Conservation (phyloP, 2,797 vertebrate genomes). For the Antrozous pallidus region DNA sequence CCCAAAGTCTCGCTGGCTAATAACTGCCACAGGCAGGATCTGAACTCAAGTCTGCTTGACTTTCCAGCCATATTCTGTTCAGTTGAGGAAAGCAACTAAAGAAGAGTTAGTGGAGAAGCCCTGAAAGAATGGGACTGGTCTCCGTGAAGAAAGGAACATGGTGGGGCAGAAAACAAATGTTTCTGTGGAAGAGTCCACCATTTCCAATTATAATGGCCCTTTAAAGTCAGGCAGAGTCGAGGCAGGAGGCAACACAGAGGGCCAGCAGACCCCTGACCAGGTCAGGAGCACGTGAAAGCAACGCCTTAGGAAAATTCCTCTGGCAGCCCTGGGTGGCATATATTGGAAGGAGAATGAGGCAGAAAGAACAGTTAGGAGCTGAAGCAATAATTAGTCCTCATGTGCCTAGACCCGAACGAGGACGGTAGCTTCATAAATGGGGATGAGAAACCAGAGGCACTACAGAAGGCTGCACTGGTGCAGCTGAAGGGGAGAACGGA, state of each 20-base stretch:
- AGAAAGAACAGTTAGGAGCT: background rate
- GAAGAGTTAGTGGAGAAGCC: background rate
- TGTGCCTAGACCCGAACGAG: background rate
- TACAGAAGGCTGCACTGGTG: background rate
- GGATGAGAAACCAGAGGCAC: background rate
- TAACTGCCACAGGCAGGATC: background rate
- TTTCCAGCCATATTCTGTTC: background rate
- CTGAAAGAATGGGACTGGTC: background rate
- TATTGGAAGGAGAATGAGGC: background rate
- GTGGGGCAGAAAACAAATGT: background rate
- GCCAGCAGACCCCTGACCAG: background rate
- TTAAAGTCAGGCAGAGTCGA: background rate
- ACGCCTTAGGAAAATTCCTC: background rate
- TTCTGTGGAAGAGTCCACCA: background rate
- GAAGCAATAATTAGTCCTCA: background rate
- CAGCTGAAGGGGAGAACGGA: background rate
- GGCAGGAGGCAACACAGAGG: background rate
- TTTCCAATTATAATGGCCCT: background rate
- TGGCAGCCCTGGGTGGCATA: background rate
- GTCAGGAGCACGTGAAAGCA: background rate
- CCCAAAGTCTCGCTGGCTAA: background rate
- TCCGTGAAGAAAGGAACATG: background rate
- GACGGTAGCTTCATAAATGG: background rate
- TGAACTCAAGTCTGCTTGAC: background rate
- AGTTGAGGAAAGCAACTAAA: background rate